phyloP scores from a whole-genome alignment of 2,888 invertebrate genomes.

The Disparrhopalites patrizii region DNA sequence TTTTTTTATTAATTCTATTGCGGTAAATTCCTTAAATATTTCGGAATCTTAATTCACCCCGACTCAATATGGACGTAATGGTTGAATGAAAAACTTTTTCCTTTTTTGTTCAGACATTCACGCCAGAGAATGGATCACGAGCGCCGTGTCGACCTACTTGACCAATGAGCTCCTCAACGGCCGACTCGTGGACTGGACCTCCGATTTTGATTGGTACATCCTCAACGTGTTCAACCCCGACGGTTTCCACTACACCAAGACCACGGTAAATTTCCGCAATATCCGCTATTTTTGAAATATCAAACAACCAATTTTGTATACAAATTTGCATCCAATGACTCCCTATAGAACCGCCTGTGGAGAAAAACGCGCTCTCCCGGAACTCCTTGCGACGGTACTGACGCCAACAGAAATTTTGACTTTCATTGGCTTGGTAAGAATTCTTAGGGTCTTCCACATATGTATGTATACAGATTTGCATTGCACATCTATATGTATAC shows the following conservation, averaged over 20 bases:
- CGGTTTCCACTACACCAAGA: slow-evolving; percentile 63
- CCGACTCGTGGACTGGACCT: slow-evolving; percentile 58
- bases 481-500: background rate
- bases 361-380: slow-evolving; percentile 32
- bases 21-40: too few relatives aligned
- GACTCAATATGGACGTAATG: too few relatives aligned
- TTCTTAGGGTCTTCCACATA: too few relatives aligned
- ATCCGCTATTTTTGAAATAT: too few relatives aligned
- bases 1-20: too few relatives aligned
- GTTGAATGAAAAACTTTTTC: too few relatives aligned
- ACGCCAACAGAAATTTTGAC: slow-evolving; percentile 50
- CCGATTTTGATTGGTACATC: slow-evolving; percentile 69
- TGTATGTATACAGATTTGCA: background rate
- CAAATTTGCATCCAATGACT: background rate
- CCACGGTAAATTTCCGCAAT: too few relatives aligned
- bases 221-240: slow-evolving; percentile 69
- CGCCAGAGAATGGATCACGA: slow-evolving; percentile 68
- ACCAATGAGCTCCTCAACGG: slow-evolving; percentile 64
- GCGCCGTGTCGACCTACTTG: slow-evolving; percentile 65
- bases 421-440: slow-evolving; percentile 75
- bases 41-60: too few relatives aligned
- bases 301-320: background rate
- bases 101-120: too few relatives aligned
- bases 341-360: slow-evolving; percentile 49
- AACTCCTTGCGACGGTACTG: slow-evolving; percentile 27